Percentiles rank a stretch among this genome's conserved stretches.
These are phyloP conservation scores for Chelon labrosus DNA, from an alignment of 2,797 vertebrate genomes.

Conservation along the genomic window DNA sequence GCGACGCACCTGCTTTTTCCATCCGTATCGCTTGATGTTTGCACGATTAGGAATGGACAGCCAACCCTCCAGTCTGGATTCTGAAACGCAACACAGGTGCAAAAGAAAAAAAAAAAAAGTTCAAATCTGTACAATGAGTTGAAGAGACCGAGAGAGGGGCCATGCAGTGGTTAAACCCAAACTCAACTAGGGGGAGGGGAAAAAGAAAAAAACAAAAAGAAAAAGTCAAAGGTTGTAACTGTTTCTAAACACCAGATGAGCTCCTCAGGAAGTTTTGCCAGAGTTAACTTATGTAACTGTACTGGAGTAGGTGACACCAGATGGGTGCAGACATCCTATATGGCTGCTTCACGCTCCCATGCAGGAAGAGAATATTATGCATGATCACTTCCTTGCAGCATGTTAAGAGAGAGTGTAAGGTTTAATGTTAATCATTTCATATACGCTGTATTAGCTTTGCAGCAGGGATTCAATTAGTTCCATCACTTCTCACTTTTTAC, in stretches of 20 bases:
- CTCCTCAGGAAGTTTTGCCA: slow-evolving; percentile 24
- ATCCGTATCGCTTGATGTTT: slow-evolving; percentile 98
- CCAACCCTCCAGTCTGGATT: slow-evolving; percentile 99
- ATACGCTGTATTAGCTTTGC: slow-evolving; percentile 1
- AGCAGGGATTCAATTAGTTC: slow-evolving; percentile 37
- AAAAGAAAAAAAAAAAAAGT: slow-evolving; percentile 1
- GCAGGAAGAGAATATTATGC: slow-evolving; percentile 45
- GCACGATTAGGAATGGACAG: slow-evolving; percentile 96
- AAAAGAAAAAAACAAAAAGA: slow-evolving; percentile 22
- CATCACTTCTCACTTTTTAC: slow-evolving; percentile 38
- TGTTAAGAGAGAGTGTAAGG: slow-evolving; percentile 33
- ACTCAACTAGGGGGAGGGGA: slow-evolving; percentile 52
- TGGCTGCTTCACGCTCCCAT: slow-evolving; percentile 48
- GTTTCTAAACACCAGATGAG: slow-evolving; percentile 42
- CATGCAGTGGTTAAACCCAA: slow-evolving; percentile 79
- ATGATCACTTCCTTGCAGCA: slow-evolving; percentile 14
- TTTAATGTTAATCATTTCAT: neutral
- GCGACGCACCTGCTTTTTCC: slow-evolving; percentile 95
- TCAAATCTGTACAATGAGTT: neutral
- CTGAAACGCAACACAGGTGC: slow-evolving; percentile 74
- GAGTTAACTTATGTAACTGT: slow-evolving; percentile 30
- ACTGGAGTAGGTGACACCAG: slow-evolving; percentile 48
- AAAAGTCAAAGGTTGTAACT: slow-evolving; percentile 42
- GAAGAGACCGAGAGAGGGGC: slow-evolving; percentile 20
- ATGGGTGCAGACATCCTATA: slow-evolving; percentile 41